phyloP scores from a whole-genome alignment of 2,888 invertebrate species.

The Petrolisthes manimaculis region DNA sequence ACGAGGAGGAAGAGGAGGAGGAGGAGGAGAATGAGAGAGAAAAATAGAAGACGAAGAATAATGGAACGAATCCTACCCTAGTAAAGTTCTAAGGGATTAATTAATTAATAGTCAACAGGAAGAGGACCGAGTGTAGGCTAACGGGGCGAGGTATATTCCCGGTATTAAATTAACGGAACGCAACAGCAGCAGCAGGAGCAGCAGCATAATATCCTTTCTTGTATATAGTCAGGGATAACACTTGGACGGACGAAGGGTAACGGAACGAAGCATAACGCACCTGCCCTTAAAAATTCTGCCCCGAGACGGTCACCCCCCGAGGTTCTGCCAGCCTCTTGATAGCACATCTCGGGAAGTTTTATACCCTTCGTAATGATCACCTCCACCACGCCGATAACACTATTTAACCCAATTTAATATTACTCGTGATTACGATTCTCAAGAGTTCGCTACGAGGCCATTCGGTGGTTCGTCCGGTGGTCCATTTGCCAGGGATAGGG shows the following conservation, averaged over 20 bases:
- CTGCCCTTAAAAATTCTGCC: conserved; percentile 3
- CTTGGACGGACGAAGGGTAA: conserved; percentile 24
- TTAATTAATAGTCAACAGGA: too few relatives aligned
- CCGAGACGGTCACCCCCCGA: conserved; percentile 1
- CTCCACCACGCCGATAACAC: conserved; percentile 33
- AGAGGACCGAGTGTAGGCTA: too few relatives aligned
- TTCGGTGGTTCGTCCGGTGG: conserved; percentile 38
- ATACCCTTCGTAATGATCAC: conserved; percentile 40
- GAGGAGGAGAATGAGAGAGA: too few relatives aligned
- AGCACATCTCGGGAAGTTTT: conserved; percentile 42
- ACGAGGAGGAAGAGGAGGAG: too few relatives aligned
- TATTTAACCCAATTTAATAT: conserved; percentile 53
- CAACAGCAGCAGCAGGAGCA: too few relatives aligned
- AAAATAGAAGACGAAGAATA: too few relatives aligned
- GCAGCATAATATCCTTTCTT: too few relatives aligned
- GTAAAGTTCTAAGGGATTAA: too few relatives aligned
- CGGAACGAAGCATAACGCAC: conserved; percentile 38
- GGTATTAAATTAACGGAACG: too few relatives aligned
- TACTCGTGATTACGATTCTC: conserved; percentile 47
- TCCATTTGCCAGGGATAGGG: conserved; percentile 14
- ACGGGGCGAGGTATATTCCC: too few relatives aligned
- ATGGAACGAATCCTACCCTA: too few relatives aligned
- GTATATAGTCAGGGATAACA: too few relatives aligned
- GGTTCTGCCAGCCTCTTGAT: conserved; percentile 25
- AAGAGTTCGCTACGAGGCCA: conserved; percentile 32